Conservation (phyloP, 2,113 vertebrate species). For the Tetrax tetrax region DNA sequence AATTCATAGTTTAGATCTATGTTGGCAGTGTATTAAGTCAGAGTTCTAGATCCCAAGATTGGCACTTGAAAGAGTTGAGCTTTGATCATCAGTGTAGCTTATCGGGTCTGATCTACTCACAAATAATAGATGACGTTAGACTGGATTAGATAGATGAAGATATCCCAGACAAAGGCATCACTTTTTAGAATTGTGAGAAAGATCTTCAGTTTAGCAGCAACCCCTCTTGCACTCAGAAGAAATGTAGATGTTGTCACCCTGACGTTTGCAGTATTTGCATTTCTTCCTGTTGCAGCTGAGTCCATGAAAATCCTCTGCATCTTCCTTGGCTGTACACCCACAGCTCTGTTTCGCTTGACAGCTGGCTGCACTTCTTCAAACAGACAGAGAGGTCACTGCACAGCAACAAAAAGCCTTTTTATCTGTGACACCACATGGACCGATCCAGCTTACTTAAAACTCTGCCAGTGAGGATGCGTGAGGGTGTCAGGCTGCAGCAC, state of each 20-base stretch:
- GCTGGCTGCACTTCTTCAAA: not conserved
- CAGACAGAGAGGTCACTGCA: slow-evolving; percentile 29
- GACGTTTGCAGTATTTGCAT: not conserved
- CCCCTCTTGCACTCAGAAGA: not conserved
- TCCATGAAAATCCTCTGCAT: not conserved
- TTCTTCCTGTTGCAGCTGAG: not conserved
- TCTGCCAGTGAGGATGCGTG: too few species aligned
- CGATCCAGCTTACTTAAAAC: not conserved
- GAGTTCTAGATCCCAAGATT: not conserved
- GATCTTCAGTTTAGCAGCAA: not conserved
- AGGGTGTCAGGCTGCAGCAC: not conserved
- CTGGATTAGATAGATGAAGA: not conserved
- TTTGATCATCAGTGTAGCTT: not conserved
- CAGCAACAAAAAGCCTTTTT: not conserved
- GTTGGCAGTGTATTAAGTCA: not conserved
- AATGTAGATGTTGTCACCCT: not conserved
- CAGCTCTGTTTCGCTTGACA: not conserved
- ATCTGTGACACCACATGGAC: not conserved
- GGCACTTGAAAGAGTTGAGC: not conserved
- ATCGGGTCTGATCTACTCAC: not conserved
- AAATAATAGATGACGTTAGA: not conserved
- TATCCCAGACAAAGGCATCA: not conserved
- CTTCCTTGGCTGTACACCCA: not conserved
- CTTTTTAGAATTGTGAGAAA: not conserved
- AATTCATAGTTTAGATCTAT: not conserved